Conservation (phyloP, 2,113 vertebrate genomes). For the Sturnus vulgaris region DNA sequence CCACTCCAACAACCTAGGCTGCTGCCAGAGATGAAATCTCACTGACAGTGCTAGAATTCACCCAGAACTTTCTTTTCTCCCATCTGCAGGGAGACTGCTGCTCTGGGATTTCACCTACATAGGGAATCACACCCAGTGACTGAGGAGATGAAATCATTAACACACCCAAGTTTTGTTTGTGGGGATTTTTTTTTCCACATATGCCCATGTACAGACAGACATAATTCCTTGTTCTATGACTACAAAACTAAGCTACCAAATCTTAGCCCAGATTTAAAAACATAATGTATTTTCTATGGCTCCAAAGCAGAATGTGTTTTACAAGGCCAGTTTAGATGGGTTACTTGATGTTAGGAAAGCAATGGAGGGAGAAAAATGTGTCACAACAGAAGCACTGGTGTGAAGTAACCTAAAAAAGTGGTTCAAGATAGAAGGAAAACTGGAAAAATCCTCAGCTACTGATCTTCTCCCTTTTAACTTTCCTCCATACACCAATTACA, state of each 20-base stretch:
- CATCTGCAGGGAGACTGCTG: neutral
- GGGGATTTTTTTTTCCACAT: neutral
- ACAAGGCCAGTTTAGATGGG: neutral
- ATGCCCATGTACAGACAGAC: neutral
- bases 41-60: neutral
- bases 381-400: neutral
- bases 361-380: neutral
- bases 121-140: neutral
- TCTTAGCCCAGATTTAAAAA: neutral
- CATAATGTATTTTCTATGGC: neutral
- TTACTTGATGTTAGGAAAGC: neutral
- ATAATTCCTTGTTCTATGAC: neutral
- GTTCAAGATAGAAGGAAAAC: neutral
- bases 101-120: rapidly evolving
- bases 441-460: neutral
- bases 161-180: neutral
- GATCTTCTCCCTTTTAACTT: neutral
- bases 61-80: neutral
- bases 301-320: neutral
- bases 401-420: neutral
- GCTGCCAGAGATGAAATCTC: neutral
- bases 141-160: neutral
- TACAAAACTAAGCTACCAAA: neutral
- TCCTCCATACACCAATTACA: neutral
- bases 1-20: neutral